Evolutionary conservation across 2,888 invertebrate genomes (phyloP), one percentile per base, ranked within the genome.

Genomic region (Meganola albula): DNA sequence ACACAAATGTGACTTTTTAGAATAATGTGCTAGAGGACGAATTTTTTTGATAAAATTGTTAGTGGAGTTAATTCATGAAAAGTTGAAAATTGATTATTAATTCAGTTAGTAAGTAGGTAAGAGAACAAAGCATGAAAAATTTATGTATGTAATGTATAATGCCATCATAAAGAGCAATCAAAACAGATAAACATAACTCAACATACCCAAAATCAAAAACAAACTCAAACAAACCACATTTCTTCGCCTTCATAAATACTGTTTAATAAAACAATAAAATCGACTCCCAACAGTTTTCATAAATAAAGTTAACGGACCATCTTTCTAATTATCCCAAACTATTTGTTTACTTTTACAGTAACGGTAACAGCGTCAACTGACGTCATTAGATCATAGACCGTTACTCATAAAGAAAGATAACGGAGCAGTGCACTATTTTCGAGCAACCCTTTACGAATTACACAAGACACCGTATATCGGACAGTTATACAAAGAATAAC

Each of bases 361-460:
- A 53, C 49, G 53, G 48, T 53, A 43, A 48, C 35, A 44, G 24
- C 28, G 36, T 34, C 21, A 14, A 3, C 14, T 53, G 49, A 56
- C 57, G 53, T 53, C 60, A 62, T 54, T 39, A 35, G 54, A 56
- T 59, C 58, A 53, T 53, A 44, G 59, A 59, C 75, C 78, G 75
- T 78, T 77, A 77, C 44, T 51, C 55, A 67, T 72, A 70, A 74
- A 72, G 58, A 53, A 42, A 49, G 48, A 48, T 78, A 79, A 75
- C 74, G 71, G 77, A 28, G 32, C 27, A 10, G 21, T 78, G 78
- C 59, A 76, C 80, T 66, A 80, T 77, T 82, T 82, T 76, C 60
- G 53, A 63, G 66, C 70, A 82, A 82, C 75, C 77, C 78, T 80
- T 82, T 75, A n/a, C n/a, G 63, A 74, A 74, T 82, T 79, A 84